A percentile compares a stretch with the other conserved stretches of the same genome.
phyloP scores from a whole-genome alignment of 30 jellyfish, hydroid and myxozoan genomes.

The Turritopsis dohrnii region DNA sequence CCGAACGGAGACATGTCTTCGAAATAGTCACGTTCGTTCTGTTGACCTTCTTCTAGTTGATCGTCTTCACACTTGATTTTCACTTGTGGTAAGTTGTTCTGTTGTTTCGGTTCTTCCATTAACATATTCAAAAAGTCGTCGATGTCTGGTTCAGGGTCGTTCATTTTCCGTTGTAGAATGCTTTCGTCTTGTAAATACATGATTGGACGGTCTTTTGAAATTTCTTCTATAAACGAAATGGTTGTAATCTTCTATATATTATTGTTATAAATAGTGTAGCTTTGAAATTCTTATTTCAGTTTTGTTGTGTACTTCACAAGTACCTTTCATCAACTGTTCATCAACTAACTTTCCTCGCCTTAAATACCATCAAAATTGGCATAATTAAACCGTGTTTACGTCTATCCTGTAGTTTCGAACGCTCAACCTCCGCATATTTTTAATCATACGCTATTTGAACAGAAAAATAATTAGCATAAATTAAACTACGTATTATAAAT shows the following conservation, averaged over 20 bases:
- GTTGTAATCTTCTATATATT: not conserved
- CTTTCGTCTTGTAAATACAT: slow-evolving; percentile 3
- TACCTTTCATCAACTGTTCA: not conserved
- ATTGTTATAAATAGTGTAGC: not conserved
- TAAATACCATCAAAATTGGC: not conserved
- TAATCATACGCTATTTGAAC: not conserved
- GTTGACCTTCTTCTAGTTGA: not conserved
- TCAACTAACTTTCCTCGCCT: not conserved
- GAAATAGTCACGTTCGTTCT: not conserved
- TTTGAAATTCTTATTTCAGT: not conserved
- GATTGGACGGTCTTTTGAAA: not conserved
- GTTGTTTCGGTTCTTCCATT: slow-evolving; percentile 34
- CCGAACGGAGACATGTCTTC: slow-evolving; percentile 17
- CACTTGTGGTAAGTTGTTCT: slow-evolving; percentile 15
- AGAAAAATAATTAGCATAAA: not conserved
- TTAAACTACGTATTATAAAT: not conserved
- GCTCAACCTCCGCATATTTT: not conserved
- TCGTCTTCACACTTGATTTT: slow-evolving; percentile 22
- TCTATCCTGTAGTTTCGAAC: not conserved
- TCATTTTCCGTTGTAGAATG: not conserved
- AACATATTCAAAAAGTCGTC: slow-evolving; percentile 32
- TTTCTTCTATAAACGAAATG: not conserved
- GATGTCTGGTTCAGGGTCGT: slow-evolving; percentile 16
- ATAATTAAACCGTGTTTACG: not conserved
- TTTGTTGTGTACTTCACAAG: not conserved